A percentile compares a stretch with the other conserved stretches of the same genome.
Evolutionary conservation across 2,113 vertebrate genomes (phyloP).

Genomic region (Paratilapia polleni): DNA sequence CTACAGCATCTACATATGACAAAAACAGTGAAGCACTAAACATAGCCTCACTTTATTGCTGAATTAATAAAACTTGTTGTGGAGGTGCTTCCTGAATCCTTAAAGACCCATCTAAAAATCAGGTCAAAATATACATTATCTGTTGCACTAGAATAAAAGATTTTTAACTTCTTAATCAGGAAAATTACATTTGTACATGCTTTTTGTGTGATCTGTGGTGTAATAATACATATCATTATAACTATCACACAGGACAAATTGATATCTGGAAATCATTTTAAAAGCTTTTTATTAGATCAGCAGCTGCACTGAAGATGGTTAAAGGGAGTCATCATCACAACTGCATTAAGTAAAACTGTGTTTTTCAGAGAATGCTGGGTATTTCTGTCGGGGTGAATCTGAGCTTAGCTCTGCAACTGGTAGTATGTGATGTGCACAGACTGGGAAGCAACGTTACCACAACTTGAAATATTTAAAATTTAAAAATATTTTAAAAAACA

Average conservation of each 20-base stretch:
- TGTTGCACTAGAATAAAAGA: too few relatives aligned
- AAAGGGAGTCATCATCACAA: neutral
- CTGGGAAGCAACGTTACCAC: neutral
- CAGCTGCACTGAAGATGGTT: neutral
- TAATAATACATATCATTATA: too few relatives aligned
- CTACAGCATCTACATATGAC: neutral
- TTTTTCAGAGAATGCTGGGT: neutral
- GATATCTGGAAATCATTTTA: too few relatives aligned
- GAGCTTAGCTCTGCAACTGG: neutral
- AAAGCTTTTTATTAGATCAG: too few relatives aligned
- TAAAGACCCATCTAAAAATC: neutral
- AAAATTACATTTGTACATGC: neutral
- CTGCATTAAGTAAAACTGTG: neutral
- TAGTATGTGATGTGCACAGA: neutral
- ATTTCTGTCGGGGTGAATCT: neutral
- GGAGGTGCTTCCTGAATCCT: neutral
- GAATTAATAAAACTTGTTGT: neutral
- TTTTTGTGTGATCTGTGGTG: rapidly evolving
- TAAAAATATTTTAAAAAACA: too few relatives aligned
- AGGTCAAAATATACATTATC: too few relatives aligned
- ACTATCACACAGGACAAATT: too few relatives aligned
- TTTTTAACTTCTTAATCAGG: neutral
- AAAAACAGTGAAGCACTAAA: neutral
- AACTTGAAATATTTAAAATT: too few relatives aligned
- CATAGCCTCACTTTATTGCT: neutral